Evolutionary conservation across 2,797 vertebrate species (phyloP).

Genomic region (Thunnus albacares): DNA sequence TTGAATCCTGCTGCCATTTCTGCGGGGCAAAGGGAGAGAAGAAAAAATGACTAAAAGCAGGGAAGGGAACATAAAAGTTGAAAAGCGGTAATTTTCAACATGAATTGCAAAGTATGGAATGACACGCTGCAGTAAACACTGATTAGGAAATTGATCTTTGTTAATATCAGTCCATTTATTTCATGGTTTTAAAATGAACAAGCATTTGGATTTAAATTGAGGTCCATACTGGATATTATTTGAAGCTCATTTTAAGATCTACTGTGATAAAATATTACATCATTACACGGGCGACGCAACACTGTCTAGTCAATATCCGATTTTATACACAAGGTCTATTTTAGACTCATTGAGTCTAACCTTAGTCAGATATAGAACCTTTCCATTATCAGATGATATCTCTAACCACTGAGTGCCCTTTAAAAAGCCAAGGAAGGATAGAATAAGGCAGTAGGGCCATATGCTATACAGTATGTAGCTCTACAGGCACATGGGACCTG

Average conservation of each 20-base stretch:
- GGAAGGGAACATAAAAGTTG: constrained; percentile 43
- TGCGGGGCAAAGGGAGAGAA: constrained; percentile 43
- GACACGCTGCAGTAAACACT: constrained; percentile 51
- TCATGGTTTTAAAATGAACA: constrained; percentile 41
- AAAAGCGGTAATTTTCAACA: constrained; percentile 53
- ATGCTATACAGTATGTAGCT: constrained; percentile 56
- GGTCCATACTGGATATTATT: constrained; percentile 24
- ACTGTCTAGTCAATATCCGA: background rate
- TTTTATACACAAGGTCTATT: constrained; percentile 21
- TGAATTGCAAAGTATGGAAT: constrained; percentile 35
- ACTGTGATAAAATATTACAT: constrained; percentile 2
- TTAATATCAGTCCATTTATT: constrained; percentile 42
- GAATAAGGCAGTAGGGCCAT: constrained; percentile 54
- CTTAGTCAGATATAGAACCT: background rate
- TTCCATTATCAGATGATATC: constrained; percentile 35
- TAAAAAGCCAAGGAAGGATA: constrained; percentile 40
- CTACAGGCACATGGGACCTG: constrained; percentile 71
- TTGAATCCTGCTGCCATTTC: constrained; percentile 59
- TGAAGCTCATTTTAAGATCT: constrained; percentile 17
- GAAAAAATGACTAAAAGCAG: constrained; percentile 67
- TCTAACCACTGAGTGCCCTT: constrained; percentile 30
- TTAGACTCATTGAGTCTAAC: background rate
- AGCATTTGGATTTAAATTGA: constrained; percentile 33
- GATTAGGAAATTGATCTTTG: constrained; percentile 59
- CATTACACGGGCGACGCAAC: background rate